Conservation (phyloP, 2,113 vertebrate species). For the Rhinopomastus cyanomelas region DNA sequence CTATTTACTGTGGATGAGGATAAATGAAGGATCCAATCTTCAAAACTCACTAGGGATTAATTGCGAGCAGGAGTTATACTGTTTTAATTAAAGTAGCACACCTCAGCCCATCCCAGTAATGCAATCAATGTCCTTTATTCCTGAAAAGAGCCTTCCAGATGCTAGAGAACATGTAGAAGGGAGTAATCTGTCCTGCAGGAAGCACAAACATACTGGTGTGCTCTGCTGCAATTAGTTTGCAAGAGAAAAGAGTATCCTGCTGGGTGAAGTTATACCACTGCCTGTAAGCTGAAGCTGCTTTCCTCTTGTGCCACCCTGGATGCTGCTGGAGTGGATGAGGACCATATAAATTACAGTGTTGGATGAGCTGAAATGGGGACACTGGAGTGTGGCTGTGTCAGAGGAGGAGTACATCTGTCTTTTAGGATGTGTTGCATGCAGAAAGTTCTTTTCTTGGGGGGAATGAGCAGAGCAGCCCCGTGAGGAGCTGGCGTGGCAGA, state of each 20-base stretch:
- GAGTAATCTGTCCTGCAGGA: background rate
- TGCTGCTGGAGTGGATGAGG: background rate
- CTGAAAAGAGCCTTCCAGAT: background rate
- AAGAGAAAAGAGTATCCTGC: background rate
- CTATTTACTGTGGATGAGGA: background rate
- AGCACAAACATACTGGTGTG: background rate
- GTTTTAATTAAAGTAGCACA: constrained; percentile 9
- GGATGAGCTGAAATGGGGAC: background rate
- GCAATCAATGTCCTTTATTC: background rate
- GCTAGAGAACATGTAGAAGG: background rate
- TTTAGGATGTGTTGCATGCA: background rate
- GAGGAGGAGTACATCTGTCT: background rate
- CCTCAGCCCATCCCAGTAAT: background rate
- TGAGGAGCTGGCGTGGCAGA: background rate
- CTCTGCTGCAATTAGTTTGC: background rate
- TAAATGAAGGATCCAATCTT: background rate
- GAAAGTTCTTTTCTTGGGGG: background rate
- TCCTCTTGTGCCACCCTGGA: background rate
- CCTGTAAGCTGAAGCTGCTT: background rate
- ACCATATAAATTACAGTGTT: background rate
- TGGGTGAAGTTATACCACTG: background rate
- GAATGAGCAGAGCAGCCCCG: background rate
- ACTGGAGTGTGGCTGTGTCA: background rate
- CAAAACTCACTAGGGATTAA: background rate
- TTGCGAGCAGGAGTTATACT: background rate